A percentile compares a stretch with the other conserved stretches of the same genome.
phyloP scores from a whole-genome alignment of 2,888 invertebrate genomes.

The Gonocerus acuteangulatus region DNA sequence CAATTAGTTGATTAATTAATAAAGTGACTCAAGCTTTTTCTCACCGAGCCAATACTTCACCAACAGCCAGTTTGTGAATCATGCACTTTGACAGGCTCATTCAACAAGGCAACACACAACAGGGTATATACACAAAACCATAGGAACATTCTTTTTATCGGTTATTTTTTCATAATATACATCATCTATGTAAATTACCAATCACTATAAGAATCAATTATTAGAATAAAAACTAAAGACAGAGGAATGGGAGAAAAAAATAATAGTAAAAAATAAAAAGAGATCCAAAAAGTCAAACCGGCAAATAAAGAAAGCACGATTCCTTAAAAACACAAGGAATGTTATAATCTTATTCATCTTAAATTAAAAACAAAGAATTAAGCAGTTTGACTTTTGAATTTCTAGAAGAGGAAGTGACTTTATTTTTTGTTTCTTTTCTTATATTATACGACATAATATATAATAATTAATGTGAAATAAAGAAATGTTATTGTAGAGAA shows the following conservation, averaged over 20 bases:
- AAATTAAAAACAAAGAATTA: too few relatives aligned
- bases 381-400: background rate
- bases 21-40: slow-evolving; percentile 33
- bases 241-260: background rate
- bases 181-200: background rate
- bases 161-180: background rate
- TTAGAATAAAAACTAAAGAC: background rate
- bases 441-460: too few relatives aligned
- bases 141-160: slow-evolving; percentile 16
- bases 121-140: slow-evolving; percentile 29
- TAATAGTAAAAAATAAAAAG: background rate
- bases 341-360: too few relatives aligned
- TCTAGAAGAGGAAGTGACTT: background rate
- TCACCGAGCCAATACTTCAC: slow-evolving; percentile 34
- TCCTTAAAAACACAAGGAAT: too few relatives aligned
- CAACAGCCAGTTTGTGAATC: slow-evolving; percentile 35
- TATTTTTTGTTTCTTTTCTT: background rate
- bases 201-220: background rate
- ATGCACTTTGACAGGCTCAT: slow-evolving; percentile 35
- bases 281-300: background rate
- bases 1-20: slow-evolving; percentile 34
- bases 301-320: too few relatives aligned
- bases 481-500: too few relatives aligned
- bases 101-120: slow-evolving; percentile 36
- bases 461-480: too few relatives aligned